These are phyloP conservation scores for Dinocampus coccinellae DNA, from an alignment of 2,888 invertebrate species.

Conservation along the genomic window DNA sequence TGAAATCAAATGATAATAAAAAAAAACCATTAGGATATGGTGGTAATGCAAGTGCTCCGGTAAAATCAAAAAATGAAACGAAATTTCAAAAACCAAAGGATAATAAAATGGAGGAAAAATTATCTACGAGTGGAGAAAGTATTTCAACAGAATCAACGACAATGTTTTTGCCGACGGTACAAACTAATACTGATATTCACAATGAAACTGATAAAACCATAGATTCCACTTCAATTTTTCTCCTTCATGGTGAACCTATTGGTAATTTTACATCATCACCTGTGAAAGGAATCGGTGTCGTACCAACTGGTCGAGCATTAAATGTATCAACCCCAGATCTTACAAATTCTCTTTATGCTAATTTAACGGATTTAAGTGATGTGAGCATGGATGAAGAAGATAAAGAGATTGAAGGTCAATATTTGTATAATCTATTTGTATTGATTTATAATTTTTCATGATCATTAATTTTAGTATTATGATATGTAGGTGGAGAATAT, in stretches of 20 bases:
- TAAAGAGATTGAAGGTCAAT: conserved; percentile 64
- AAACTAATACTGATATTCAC: background rate
- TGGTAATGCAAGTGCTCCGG: background rate
- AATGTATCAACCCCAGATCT: conserved; percentile 63
- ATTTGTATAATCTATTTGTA: background rate
- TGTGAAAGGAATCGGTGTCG: conserved; percentile 21
- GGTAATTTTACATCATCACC: conserved; percentile 14
- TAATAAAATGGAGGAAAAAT: conserved; percentile 37
- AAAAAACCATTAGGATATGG: conserved; percentile 49
- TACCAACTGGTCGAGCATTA: conserved; percentile 63
- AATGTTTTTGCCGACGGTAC: conserved; percentile 2
- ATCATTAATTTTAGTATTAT: too few species aligned
- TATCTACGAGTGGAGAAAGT: conserved; percentile 40
- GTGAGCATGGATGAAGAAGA: conserved; percentile 81
- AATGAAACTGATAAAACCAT: background rate
- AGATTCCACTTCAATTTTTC: conserved; percentile 43
- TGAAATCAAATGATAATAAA: conserved; percentile 54
- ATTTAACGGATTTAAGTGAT: conserved; percentile 79
- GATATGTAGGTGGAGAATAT: conserved; percentile 59
- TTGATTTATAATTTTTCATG: background rate
- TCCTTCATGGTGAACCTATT: conserved; percentile 51
- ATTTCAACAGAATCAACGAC: conserved; percentile 3
- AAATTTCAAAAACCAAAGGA: conserved; percentile 58
- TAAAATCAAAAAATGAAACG: conserved; percentile 55
- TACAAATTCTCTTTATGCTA: conserved; percentile 63